A percentile compares a stretch with the other conserved stretches of the same genome.
These are phyloP conservation scores for Eilema griseolum DNA, from an alignment of 2,888 invertebrate species.

Conservation along the genomic window DNA sequence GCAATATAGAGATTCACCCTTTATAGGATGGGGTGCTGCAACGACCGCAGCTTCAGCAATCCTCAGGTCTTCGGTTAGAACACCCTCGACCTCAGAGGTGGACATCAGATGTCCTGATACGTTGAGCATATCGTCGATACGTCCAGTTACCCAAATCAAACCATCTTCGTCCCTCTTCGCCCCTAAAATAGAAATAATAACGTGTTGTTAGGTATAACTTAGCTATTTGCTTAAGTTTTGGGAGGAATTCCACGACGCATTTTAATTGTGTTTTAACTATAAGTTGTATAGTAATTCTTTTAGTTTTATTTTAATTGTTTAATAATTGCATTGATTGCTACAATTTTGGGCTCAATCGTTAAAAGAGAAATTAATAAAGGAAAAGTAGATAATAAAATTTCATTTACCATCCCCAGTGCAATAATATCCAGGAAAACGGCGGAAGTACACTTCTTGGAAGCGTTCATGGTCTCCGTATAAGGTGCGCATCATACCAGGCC, in stretches of 20 bases:
- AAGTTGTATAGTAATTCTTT: too few species aligned
- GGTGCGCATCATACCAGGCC: conserved; percentile 99
- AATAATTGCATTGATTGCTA: too few species aligned
- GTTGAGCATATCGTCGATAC: conserved; percentile 99
- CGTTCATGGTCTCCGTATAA: conserved; percentile 96
- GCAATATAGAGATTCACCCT: conserved; percentile 99
- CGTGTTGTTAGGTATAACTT: too few species aligned
- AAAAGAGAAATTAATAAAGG: not conserved
- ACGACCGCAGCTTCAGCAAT: conserved; percentile 99
- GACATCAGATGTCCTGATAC: conserved; percentile 99
- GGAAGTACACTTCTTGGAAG: conserved; percentile 97
- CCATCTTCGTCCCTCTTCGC: conserved; percentile 97
- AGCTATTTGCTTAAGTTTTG: too few species aligned
- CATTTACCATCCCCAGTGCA: conserved; percentile 98
- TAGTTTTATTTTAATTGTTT: too few species aligned
- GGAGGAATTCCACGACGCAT: too few species aligned
- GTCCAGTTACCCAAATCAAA: conserved; percentile 98
- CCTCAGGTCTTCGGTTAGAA: conserved; percentile 91
- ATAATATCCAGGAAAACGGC: conserved; percentile 98
- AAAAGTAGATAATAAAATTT: not conserved
- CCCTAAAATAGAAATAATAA: conserved; percentile 85
- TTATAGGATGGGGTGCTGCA: conserved; percentile 96
- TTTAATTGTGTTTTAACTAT: too few species aligned
- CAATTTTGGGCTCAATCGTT: not conserved
- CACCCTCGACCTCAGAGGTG: conserved; percentile 97